These are phyloP conservation scores for Drosophila mauritiana DNA, from an alignment of 1,140 invertebrate genomes.

Conservation along the genomic window DNA sequence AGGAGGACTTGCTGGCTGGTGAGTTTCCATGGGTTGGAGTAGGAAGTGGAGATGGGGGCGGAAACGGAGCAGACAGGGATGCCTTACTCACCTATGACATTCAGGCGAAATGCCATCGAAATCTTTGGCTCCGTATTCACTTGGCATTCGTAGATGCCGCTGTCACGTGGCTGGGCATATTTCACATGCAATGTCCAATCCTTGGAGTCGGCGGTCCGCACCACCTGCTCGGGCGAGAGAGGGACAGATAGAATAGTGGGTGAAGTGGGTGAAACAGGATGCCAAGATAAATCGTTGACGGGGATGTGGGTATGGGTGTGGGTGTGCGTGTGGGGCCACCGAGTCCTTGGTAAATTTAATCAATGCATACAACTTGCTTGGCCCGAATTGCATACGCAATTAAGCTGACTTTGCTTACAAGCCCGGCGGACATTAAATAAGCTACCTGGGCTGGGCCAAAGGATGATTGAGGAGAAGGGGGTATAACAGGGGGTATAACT, in stretches of 20 bases:
- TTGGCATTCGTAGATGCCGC: constrained; percentile 95
- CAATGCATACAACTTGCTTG: constrained; percentile 71
- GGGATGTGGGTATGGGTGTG: neutral
- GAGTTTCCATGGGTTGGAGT: neutral
- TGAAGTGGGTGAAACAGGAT: constrained; percentile 33
- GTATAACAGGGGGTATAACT: constrained; percentile 26
- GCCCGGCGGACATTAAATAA: constrained; percentile 72
- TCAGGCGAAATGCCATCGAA: constrained; percentile 93
- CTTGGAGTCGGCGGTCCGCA: constrained; percentile 92
- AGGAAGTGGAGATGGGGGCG: neutral
- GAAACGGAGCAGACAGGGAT: constrained; percentile 2
- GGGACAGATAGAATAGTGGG: neutral
- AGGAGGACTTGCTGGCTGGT: neutral
- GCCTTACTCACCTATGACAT: constrained; percentile 92
- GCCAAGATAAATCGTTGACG: constrained; percentile 55
- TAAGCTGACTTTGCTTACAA: constrained; percentile 76
- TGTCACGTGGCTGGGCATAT: constrained; percentile 93
- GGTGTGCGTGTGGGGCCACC: neutral
- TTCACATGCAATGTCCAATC: constrained; percentile 97
- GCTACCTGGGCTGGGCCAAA: constrained; percentile 5
- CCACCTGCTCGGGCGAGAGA: constrained; percentile 87
- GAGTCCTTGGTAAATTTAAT: constrained; percentile 78
- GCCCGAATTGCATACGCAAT: constrained; percentile 76
- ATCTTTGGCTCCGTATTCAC: constrained; percentile 97
- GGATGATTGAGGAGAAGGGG: neutral